Percentiles rank a stretch among this genome's conserved stretches.
Conservation (phyloP, 2,888 invertebrate genomes). For the Tetragonisca angustula region DNA sequence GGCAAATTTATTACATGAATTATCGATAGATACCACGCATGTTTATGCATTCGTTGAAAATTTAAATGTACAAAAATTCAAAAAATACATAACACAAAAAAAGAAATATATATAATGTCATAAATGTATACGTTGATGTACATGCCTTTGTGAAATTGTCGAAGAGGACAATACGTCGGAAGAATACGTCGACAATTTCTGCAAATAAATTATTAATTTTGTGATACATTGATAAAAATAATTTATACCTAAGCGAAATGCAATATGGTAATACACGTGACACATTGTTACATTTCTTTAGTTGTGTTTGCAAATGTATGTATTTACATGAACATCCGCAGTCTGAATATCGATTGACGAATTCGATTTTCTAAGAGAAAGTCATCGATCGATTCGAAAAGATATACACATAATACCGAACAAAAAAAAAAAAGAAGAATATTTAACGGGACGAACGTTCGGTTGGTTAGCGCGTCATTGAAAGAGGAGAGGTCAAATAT, state of each 20-base stretch:
- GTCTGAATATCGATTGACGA: neutral
- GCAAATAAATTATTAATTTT: constrained; percentile 5
- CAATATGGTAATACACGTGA: no score
- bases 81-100: neutral
- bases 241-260: no score
- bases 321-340: neutral
- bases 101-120: neutral
- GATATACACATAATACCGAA: neutral
- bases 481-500: constrained; percentile 22
- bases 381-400: neutral
- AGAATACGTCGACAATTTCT: neutral
- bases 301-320: neutral
- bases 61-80: neutral
- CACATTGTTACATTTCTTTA: neutral
- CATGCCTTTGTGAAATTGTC: neutral
- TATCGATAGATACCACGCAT: neutral
- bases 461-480: constrained; percentile 1
- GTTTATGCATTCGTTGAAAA: neutral
- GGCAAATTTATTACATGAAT: neutral
- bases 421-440: neutral
- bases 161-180: neutral
- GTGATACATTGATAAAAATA: no score
- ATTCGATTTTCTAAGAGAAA: neutral
- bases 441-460: neutral
- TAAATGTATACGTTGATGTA: neutral